These are phyloP conservation scores for Tangara arthus DNA, from an alignment of 2,797 vertebrate species.

Conservation along the genomic window DNA sequence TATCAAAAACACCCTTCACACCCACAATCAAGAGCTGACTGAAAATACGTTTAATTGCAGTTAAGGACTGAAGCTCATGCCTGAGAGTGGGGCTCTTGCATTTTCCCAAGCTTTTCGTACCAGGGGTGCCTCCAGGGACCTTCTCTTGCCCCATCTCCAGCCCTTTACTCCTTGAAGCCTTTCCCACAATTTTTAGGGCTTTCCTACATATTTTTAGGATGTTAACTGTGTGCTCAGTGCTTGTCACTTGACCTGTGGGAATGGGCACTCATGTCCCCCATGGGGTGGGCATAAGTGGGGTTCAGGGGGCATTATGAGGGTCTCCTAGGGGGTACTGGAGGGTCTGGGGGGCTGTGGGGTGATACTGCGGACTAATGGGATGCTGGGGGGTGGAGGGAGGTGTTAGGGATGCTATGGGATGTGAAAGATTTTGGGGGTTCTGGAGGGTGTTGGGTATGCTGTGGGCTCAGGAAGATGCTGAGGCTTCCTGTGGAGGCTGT, in stretches of 20 bases:
- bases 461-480: not conserved
- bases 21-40: not conserved
- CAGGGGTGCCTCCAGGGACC: not conserved
- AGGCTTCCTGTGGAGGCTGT: not conserved
- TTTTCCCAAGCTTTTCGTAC: not conserved
- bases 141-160: not conserved
- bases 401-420: not conserved
- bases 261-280: accelerated
- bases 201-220: not conserved
- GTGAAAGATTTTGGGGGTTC: not conserved
- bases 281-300: not conserved
- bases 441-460: not conserved
- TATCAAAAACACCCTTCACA: accelerated
- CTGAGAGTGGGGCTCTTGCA: not conserved
- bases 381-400: not conserved
- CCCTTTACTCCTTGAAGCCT: not conserved
- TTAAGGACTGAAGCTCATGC: not conserved
- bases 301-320: no score
- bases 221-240: not conserved
- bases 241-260: not conserved
- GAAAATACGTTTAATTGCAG: not conserved
- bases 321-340: not conserved
- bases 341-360: no score
- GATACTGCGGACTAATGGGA: not conserved
- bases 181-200: not conserved